Conservation (phyloP, 2,888 invertebrate genomes). For the Phania funesta region DNA sequence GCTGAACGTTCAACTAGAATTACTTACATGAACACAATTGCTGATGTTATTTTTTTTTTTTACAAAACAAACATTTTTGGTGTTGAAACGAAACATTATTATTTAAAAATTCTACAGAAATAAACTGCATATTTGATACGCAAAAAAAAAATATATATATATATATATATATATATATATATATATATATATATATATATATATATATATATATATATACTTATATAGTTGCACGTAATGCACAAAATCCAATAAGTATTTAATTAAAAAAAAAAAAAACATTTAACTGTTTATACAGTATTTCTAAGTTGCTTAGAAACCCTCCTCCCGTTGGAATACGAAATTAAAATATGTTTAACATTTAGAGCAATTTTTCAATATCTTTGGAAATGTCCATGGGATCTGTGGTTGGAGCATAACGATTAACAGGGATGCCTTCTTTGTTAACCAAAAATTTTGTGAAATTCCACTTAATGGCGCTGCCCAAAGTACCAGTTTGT, state of each 20-base stretch:
- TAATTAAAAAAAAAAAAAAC: background rate
- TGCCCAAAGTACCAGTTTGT: conserved; percentile 78
- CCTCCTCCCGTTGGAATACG: no score
- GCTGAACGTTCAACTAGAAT: no score
- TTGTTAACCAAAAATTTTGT: conserved; percentile 80
- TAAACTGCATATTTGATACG: no score
- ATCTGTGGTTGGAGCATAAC: conserved; percentile 81
- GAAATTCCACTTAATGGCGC: conserved; percentile 80
- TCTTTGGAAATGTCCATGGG: conserved; percentile 79
- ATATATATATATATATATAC: no score
- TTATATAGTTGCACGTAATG: background rate
- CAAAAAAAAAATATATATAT: no score
- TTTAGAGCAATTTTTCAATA: conserved; percentile 79
- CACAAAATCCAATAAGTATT: background rate
- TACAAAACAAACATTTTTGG: conserved; percentile 15
- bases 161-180: no score
- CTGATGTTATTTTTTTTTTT: background rate
- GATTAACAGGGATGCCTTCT: conserved; percentile 78
- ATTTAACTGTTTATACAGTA: no score
- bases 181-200: no score
- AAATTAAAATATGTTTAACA: background rate
- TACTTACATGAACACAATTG: background rate
- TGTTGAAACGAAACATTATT: conserved; percentile 33
- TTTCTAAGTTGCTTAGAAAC: no score
- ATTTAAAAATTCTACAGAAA: no score